Conservation (phyloP, 2,113 vertebrate genomes). For the Orthonyx spaldingii region DNA sequence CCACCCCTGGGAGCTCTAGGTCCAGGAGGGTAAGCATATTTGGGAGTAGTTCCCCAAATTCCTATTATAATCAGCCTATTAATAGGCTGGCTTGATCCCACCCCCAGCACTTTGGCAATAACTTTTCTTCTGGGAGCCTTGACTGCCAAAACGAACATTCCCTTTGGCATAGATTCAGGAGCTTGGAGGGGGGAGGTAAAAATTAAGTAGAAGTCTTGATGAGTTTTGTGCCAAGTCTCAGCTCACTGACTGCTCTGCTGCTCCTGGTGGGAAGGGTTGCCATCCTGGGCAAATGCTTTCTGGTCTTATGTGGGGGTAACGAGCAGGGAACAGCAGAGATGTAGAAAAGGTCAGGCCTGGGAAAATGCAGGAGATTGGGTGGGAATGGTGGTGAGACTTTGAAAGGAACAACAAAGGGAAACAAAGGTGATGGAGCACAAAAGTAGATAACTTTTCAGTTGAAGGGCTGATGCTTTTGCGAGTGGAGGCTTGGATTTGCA, state of each 20-base stretch:
- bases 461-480: neutral
- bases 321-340: neutral
- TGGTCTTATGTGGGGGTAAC: neutral
- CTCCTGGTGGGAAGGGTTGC: neutral
- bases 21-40: constrained; percentile 32
- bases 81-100: constrained; percentile 38
- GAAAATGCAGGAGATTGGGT: neutral
- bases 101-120: constrained; percentile 27
- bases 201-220: neutral
- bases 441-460: neutral
- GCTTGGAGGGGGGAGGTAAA: neutral
- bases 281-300: neutral
- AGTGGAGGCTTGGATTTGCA: neutral
- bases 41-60: constrained; percentile 44
- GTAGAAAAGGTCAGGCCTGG: neutral
- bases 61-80: constrained; percentile 41
- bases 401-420: neutral
- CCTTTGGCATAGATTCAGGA: constrained; percentile 16
- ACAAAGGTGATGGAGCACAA: neutral
- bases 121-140: constrained; percentile 22
- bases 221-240: neutral
- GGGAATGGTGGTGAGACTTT: neutral
- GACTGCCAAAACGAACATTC: neutral
- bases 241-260: neutral
- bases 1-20: neutral